Conservation (phyloP, 2,797 vertebrate species). For the Mus minutoides region DNA sequence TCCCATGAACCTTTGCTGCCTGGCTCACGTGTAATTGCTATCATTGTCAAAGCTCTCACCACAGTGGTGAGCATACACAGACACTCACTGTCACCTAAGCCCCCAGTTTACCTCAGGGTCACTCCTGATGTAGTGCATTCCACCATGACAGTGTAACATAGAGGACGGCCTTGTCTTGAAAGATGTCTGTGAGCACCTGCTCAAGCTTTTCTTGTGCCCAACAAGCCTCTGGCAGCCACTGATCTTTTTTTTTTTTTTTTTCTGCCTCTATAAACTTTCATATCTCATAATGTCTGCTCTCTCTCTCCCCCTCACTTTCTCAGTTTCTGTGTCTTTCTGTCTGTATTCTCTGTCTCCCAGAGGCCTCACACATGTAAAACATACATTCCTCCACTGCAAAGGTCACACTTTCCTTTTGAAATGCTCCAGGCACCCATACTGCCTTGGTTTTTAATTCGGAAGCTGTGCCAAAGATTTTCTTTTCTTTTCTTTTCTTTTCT, state of each 20-base stretch:
- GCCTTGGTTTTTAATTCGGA: background rate
- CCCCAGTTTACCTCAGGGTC: background rate
- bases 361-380: background rate
- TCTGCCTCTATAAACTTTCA: background rate
- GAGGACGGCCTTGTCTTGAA: background rate
- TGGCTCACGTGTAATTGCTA: background rate
- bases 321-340: background rate
- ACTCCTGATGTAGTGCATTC: background rate
- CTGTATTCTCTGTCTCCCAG: background rate
- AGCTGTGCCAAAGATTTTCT: background rate
- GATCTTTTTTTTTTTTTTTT: no score
- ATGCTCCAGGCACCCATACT: background rate
- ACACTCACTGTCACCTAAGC: background rate
- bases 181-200: background rate
- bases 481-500: no score
- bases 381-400: background rate
- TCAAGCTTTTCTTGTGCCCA: no score
- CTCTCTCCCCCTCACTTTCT: background rate
- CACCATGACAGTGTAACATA: no score
- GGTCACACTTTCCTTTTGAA: background rate
- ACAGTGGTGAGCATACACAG: background rate
- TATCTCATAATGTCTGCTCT: background rate
- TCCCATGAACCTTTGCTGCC: background rate
- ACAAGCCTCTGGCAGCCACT: background rate
- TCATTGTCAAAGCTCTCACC: background rate